Percentiles rank a stretch among this genome's conserved stretches.
Conservation (phyloP, 2,888 invertebrate species). For the Drosophila meridionalis region DNA sequence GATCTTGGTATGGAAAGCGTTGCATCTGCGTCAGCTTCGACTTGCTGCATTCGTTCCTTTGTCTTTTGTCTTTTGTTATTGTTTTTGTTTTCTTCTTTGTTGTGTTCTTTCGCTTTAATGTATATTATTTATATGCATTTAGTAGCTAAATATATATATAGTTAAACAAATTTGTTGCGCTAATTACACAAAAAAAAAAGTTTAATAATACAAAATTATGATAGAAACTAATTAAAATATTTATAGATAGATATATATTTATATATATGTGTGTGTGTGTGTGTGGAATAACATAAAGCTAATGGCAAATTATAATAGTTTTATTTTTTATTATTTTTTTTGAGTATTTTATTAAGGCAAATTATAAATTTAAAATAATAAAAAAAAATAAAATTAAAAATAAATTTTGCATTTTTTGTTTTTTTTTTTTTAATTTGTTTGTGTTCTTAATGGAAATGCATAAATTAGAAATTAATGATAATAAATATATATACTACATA, state of each 20-base stretch:
- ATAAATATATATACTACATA: constrained; percentile 33
- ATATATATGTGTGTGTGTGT: background rate
- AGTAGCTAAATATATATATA: constrained; percentile 35
- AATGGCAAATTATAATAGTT: constrained; percentile 33
- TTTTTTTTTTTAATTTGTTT: background rate
- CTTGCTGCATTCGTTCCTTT: constrained; percentile 10
- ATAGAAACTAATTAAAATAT: constrained; percentile 17
- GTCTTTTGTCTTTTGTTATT: constrained; percentile 1
- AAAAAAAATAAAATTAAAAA: constrained; percentile 28
- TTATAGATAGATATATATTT: background rate
- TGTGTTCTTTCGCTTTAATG: background rate
- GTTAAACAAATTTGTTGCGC: constrained; percentile 57
- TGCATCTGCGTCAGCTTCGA: constrained; percentile 17
- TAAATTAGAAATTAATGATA: constrained; percentile 53
- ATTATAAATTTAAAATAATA: constrained; percentile 16
- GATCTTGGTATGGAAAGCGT: constrained; percentile 25
- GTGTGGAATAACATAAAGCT: constrained; percentile 41
- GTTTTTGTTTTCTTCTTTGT: constrained; percentile 7
- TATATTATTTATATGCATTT: constrained; percentile 11
- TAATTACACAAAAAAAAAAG: constrained; percentile 48
- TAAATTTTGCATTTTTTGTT: constrained; percentile 20
- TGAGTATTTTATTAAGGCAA: constrained; percentile 47
- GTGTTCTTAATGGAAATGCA: constrained; percentile 20
- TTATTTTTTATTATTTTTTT: constrained; percentile 14
- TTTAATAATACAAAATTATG: constrained; percentile 10